Percentiles rank a stretch among this genome's conserved stretches.
Conservation (phyloP, 2,797 vertebrate genomes). For the Lepidocolaptes lacrymiger region DNA sequence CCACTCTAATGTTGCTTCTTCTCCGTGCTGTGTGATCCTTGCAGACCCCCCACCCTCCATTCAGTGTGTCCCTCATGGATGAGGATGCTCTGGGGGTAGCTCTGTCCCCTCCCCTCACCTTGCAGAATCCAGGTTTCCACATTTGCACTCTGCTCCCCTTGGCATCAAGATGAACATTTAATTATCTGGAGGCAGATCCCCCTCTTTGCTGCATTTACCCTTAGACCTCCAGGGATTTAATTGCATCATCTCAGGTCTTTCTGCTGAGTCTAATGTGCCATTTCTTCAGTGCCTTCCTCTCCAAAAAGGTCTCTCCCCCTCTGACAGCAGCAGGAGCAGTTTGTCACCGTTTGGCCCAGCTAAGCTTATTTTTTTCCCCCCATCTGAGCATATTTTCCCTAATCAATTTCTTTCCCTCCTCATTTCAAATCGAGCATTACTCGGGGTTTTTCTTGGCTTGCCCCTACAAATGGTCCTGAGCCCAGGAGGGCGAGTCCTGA, state of each 20-base stretch:
- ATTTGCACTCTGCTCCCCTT: neutral
- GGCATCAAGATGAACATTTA: neutral
- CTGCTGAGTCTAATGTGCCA: neutral
- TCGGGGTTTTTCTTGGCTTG: neutral
- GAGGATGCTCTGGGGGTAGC: neutral
- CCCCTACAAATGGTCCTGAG: neutral
- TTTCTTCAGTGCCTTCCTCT: neutral
- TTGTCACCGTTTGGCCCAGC: constrained; percentile 7
- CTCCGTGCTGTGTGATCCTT: accelerated
- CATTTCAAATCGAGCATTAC: neutral
- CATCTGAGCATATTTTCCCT: neutral
- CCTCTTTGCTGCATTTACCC: neutral
- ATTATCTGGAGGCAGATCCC: neutral
- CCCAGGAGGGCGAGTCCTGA: neutral
- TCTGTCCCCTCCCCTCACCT: neutral
- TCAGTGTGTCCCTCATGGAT: accelerated
- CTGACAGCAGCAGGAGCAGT: neutral
- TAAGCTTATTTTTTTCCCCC: neutral
- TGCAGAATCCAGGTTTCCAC: neutral
- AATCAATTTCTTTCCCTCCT: neutral
- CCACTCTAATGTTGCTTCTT: accelerated
- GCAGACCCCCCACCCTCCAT: accelerated
- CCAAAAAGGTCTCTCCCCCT: neutral
- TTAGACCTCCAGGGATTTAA: constrained; percentile 19
- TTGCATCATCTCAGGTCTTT: neutral